Conservation (phyloP, 2,113 vertebrate species). For the Pongo abelii region DNA sequence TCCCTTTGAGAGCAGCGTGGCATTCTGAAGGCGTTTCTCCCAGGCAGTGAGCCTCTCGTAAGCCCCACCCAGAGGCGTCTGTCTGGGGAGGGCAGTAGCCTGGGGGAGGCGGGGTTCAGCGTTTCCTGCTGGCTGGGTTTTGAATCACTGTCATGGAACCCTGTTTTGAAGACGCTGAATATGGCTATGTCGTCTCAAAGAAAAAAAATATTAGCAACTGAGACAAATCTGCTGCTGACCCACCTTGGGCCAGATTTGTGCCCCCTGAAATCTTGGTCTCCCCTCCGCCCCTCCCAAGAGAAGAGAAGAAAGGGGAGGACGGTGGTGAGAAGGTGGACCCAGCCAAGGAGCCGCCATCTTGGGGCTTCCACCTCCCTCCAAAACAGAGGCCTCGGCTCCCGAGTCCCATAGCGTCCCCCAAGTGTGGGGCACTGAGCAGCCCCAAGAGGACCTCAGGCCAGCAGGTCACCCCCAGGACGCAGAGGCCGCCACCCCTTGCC, state of each 20-base stretch:
- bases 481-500: too few species aligned
- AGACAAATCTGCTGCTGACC: not conserved
- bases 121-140: not conserved
- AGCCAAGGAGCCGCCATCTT: not conserved
- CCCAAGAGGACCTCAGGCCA: too few species aligned
- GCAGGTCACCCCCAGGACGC: too few species aligned
- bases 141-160: constrained; percentile 54
- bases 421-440: not conserved
- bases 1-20: not conserved
- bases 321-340: not conserved
- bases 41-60: not conserved
- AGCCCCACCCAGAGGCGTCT: rapidly evolving
- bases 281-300: not conserved
- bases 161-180: not conserved
- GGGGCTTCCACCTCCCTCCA: too few species aligned
- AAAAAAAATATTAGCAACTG: not conserved
- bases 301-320: not conserved
- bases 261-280: not conserved
- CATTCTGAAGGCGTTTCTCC: not conserved
- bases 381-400: not conserved
- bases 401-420: not conserved
- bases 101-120: rapidly evolving
- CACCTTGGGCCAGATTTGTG: not conserved
- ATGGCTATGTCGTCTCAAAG: not conserved
- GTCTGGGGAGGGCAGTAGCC: not conserved